Evolutionary conservation across 1,140 invertebrate genomes (phyloP).

Genomic region (Drosophila kurseongensis): DNA sequence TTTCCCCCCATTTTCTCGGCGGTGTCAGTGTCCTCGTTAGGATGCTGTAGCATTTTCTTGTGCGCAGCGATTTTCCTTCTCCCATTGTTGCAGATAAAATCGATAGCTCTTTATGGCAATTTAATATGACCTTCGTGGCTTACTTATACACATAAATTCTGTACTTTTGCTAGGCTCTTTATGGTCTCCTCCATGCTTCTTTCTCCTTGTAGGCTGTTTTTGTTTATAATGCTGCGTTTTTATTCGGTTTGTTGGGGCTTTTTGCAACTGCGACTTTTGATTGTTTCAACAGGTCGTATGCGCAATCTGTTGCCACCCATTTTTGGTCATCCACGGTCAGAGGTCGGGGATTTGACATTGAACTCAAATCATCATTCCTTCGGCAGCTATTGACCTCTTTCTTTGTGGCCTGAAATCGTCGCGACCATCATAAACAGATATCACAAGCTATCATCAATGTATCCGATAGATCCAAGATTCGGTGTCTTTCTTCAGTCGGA

Average conservation of each 20-base stretch:
- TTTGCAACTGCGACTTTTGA: constrained; percentile 44
- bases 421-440: constrained; percentile 27
- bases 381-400: constrained; percentile 44
- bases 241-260: constrained; percentile 35
- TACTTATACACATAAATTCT: constrained; percentile 66
- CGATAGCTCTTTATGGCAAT: constrained; percentile 84
- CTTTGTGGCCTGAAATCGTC: constrained; percentile 16
- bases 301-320: constrained; percentile 42
- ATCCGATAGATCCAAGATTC: background rate
- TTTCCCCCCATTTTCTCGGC: constrained; percentile 20
- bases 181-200: constrained; percentile 17
- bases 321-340: constrained; percentile 17
- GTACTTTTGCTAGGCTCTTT: constrained; percentile 57
- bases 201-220: constrained; percentile 64
- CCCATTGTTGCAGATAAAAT: constrained; percentile 83
- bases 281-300: constrained; percentile 69
- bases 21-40: constrained; percentile 84
- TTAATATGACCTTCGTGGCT: constrained; percentile 85
- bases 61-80: constrained; percentile 75
- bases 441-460: constrained; percentile 9
- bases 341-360: constrained; percentile 58
- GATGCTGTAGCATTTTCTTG: constrained; percentile 68
- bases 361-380: constrained; percentile 27
- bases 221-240: constrained; percentile 56
- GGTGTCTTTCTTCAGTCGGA: background rate